Base-by-base conservation (phyloP, 1,140 invertebrate species). In the Saccostrea echinata region DNA sequence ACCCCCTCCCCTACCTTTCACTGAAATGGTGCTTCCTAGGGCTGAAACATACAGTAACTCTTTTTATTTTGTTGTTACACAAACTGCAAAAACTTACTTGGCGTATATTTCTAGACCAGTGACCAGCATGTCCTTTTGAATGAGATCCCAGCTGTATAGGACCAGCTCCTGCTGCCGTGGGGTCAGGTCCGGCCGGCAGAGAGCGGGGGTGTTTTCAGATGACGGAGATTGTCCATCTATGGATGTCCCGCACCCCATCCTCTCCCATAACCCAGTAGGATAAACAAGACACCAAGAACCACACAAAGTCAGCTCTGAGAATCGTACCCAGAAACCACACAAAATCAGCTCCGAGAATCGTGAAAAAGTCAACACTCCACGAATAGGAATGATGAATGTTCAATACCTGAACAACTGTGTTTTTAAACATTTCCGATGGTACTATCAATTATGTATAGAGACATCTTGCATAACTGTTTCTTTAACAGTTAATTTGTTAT, bases 51-150 rank as follows among this genome's bases (percentile, higher is more conserved):
- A n/a, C n/a, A n/a, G n/a, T n/a, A n/a, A n/a, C n/a, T n/a, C n/a
- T n/a, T n/a, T n/a, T n/a, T n/a, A n/a, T n/a, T n/a, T n/a, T n/a
- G n/a, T n/a, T n/a, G n/a, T n/a, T n/a, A n/a, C n/a, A n/a, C n/a
- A n/a, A n/a, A n/a, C n/a, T n/a, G n/a, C n/a, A n/a, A n/a, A n/a
- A 76, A 43, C 81, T 83, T 53, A 83, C 81, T 52, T 83, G n/a
- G 81, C 35, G 81, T 52, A 83, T 83, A 83, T 83, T 51, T 83
- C 81, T 6, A 83, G 81, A 24, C 81, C 81, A 1, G 52, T 83
- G 43, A 53, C 81, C 21, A 83, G 3, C 81, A 83, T 83, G 43
- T 83, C 81, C 43, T 52, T 53, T 83, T 83, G 81, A 6, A 83
- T 83, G 21, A 83, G 52, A 12, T 51, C 35, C 81, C 81, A 83